Evolutionary conservation across 2,888 invertebrate genomes (phyloP).

Genomic region (Sceliomorpha sp.): DNA sequence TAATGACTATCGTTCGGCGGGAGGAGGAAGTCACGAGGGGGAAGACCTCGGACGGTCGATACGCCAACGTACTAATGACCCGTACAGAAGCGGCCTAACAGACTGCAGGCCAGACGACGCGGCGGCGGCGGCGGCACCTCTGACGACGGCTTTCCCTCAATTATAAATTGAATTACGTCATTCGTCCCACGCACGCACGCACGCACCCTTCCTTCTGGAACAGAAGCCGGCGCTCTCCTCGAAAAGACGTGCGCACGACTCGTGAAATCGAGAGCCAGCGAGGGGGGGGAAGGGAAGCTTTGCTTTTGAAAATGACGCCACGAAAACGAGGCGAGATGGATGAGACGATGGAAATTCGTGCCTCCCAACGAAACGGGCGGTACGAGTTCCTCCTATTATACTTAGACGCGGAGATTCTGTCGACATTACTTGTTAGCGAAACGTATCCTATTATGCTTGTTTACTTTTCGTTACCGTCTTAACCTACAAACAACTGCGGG

Average conservation of each 20-base stretch:
- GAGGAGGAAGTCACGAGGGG: conserved; percentile 57
- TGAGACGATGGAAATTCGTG: conserved; percentile 18
- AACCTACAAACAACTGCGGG: too few relatives aligned
- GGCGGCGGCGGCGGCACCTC: conserved; percentile 75
- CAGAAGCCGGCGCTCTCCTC: neutral
- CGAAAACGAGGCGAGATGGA: conserved; percentile 5
- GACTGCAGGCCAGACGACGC: conserved; percentile 77
- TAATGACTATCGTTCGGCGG: conserved; percentile 69
- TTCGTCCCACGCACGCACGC: conserved; percentile 13
- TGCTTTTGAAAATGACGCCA: neutral
- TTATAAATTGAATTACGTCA: conserved; percentile 77
- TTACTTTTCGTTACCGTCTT: too few relatives aligned
- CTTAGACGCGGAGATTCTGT: too few relatives aligned
- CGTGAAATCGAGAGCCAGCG: conserved; percentile 43
- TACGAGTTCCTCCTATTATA: too few relatives aligned
- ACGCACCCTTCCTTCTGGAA: too few relatives aligned
- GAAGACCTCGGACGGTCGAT: conserved; percentile 65
- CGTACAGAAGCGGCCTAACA: conserved; percentile 73
- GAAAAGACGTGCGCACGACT: conserved; percentile 28
- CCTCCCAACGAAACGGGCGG: too few relatives aligned
- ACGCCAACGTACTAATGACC: conserved; percentile 78
- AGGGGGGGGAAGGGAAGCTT: conserved; percentile 8
- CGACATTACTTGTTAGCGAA: too few relatives aligned
- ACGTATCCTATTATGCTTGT: too few relatives aligned
- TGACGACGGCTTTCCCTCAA: conserved; percentile 73